Conservation (phyloP, 2,113 vertebrate species). For the Gavia stellata region DNA sequence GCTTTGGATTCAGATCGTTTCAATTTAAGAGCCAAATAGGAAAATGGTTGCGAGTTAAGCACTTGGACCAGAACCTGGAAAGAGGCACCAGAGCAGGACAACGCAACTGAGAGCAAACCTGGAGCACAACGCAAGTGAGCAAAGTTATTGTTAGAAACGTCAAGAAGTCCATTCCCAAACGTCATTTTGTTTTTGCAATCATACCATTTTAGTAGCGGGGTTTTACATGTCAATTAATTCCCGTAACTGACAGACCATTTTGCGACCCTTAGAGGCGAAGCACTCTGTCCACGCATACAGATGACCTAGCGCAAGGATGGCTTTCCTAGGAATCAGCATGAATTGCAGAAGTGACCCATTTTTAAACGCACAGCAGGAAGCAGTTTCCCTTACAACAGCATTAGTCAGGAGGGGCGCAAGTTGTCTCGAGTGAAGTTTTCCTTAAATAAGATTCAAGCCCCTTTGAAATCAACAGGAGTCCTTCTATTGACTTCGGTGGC, state of each 20-base stretch:
- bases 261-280: background rate
- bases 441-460: background rate
- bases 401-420: background rate
- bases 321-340: background rate
- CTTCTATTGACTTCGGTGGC: background rate
- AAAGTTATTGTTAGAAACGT: rapidly evolving
- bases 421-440: background rate
- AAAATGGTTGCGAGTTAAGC: background rate
- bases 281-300: rapidly evolving
- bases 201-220: rapidly evolving
- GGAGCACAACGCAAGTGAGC: rapidly evolving
- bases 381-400: background rate
- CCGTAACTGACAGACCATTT: rapidly evolving
- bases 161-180: background rate
- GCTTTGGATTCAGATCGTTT: background rate
- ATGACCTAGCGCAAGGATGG: background rate
- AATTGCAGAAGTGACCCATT: rapidly evolving
- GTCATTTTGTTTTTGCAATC: background rate
- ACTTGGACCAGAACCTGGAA: background rate
- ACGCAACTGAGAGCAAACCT: background rate
- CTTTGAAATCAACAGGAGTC: background rate
- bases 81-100: background rate
- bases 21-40: rapidly evolving
- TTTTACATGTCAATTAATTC: background rate
- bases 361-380: background rate